Conservation (phyloP, 2,888 invertebrate genomes). For the Hermaeophaga mercurialis region DNA sequence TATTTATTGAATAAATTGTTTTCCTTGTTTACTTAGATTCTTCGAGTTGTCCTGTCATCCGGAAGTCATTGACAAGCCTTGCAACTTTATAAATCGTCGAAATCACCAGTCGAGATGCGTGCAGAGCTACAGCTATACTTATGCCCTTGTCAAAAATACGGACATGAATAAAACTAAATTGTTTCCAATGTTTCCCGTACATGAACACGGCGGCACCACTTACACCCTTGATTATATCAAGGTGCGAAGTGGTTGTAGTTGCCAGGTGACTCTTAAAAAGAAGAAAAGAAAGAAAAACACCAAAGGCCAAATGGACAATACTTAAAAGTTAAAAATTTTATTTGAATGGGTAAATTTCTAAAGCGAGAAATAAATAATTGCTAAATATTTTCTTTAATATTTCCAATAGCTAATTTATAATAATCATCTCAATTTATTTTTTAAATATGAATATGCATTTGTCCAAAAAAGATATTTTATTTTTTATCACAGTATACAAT, state of each 20-base stretch:
- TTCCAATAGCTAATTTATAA: too few relatives aligned
- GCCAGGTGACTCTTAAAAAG: conserved; percentile 65
- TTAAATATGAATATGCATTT: too few relatives aligned
- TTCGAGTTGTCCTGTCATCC: conserved; percentile 80
- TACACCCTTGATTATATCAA: conserved; percentile 84
- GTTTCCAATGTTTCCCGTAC: conserved; percentile 61
- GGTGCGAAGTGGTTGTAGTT: conserved; percentile 84
- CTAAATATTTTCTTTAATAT: conserved; percentile 1
- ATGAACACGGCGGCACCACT: conserved; percentile 56
- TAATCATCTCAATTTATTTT: too few relatives aligned
- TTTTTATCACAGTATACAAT: too few relatives aligned
- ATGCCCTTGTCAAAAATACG: conserved; percentile 77
- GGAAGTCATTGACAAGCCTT: conserved; percentile 73
- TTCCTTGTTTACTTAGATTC: conserved; percentile 61
- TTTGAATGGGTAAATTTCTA: background rate
- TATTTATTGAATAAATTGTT: too few relatives aligned
- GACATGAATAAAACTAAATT: conserved; percentile 55
- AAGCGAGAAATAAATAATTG: background rate
- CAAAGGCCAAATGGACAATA: conserved; percentile 10
- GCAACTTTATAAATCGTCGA: conserved; percentile 72
- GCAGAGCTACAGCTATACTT: conserved; percentile 82
- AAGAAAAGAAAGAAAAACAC: conserved; percentile 39
- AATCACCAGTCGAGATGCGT: conserved; percentile 77
- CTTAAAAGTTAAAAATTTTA: conserved; percentile 4
- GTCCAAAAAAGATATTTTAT: too few relatives aligned